Evolutionary conservation across 1,140 invertebrate species (phyloP).

Genomic region (Drosophila tristis): DNA sequence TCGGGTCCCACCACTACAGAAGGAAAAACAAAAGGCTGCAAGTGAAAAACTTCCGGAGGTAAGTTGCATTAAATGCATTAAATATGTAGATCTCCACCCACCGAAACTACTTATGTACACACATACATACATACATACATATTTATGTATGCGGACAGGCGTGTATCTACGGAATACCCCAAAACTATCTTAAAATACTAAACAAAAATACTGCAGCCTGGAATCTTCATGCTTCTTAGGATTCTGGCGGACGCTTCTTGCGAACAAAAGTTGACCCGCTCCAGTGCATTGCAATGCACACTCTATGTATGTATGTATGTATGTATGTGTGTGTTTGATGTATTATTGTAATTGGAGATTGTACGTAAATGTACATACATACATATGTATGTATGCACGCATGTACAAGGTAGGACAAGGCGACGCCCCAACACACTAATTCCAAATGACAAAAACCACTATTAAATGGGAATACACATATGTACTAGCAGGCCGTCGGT

Average conservation of each 20-base stretch:
- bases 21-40: conserved; percentile 27
- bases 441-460: conserved; percentile 9
- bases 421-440: neutral
- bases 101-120: neutral
- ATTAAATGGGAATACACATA: neutral
- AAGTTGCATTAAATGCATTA: conserved; percentile 8
- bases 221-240: too few relatives aligned
- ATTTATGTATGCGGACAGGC: neutral
- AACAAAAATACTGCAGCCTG: too few relatives aligned
- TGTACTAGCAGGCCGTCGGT: conserved; percentile 40
- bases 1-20: conserved; percentile 2
- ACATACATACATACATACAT: neutral
- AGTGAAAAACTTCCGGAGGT: conserved; percentile 31
- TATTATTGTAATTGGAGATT: too few relatives aligned
- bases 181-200: too few relatives aligned
- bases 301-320: too few relatives aligned
- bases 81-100: neutral
- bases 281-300: too few relatives aligned
- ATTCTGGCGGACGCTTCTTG: too few relatives aligned
- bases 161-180: too few relatives aligned
- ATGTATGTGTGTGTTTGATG: too few relatives aligned
- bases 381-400: neutral
- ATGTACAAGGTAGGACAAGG: neutral
- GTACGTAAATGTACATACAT: too few relatives aligned
- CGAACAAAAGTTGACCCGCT: too few relatives aligned